These are phyloP conservation scores for Daboia siamensis DNA, from an alignment of 2,113 vertebrate genomes.

Conservation along the genomic window DNA sequence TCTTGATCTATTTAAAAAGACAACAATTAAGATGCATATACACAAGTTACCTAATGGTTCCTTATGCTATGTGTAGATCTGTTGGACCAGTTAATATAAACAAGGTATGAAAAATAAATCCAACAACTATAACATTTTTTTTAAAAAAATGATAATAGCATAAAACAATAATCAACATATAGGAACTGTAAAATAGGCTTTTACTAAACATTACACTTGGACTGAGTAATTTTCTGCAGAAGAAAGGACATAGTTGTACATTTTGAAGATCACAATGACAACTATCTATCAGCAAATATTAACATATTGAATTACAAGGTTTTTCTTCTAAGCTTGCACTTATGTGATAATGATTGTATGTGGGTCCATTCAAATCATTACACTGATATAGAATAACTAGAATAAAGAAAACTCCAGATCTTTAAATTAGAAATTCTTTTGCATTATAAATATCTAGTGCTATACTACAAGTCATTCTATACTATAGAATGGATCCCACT, in stretches of 20 bases:
- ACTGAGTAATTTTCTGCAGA: neutral
- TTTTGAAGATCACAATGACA: neutral
- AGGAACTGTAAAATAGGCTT: neutral
- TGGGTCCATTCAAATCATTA: neutral
- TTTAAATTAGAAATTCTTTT: neutral
- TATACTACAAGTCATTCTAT: too few relatives aligned
- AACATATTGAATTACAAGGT: too few relatives aligned
- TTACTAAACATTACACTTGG: neutral
- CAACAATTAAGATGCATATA: neutral
- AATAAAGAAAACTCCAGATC: neutral
- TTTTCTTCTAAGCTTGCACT: neutral
- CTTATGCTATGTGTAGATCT: neutral
- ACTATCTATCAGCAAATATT: neutral
- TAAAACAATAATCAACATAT: neutral
- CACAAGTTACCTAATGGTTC: neutral
- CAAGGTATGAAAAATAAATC: neutral
- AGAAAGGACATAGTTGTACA: neutral
- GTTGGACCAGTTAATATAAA: neutral
- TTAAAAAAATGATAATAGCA: neutral
- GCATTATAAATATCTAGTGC: neutral
- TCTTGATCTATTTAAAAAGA: conserved; percentile 44
- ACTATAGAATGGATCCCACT: too few relatives aligned
- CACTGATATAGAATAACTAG: neutral
- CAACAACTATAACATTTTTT: neutral
- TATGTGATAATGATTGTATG: too few relatives aligned